Evolutionary conservation across 2,888 invertebrate genomes (phyloP), one percentile per base, ranked within the genome.

Genomic region (Artemia sinica): DNA sequence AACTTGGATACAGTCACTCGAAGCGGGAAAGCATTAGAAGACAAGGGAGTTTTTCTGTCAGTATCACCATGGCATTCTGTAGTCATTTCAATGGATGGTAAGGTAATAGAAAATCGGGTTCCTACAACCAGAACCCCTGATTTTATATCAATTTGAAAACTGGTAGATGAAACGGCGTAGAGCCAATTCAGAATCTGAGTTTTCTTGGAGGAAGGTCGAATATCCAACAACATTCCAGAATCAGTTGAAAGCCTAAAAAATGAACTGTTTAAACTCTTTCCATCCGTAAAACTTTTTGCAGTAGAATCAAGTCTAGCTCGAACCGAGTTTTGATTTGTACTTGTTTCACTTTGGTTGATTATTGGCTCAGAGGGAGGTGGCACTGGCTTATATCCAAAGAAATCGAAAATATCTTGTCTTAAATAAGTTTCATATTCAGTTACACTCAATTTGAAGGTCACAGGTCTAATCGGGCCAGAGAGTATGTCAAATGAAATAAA

Each of bases 111-210:
- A 41, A 41, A 41, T 41, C 41, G 41, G 2, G 41, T 41, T 41
- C 41, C 41, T 41, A 41, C 41, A 41, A 41, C 41, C 41, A 41
- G 3, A 41, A 41, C 41, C 41, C 41, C 41, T 41, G 41, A 6
- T 41, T 41, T 41, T 41, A 58, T 58, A 18, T 58, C 11, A 58
- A 58, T 58, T 18, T 58, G 8, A 28, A 18, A 58, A 28, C 14
- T 28, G 28, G 10, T 18, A 1, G 63, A 58, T 11, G 63, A 58
- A 58, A 58, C 12, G 10, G 28, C 14, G n/a, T 58, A 18, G 2
- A 58, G 63, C 63, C 63, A 58, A 28, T 58, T 58, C 63, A 58
- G 11, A 58, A 58, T 18, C 28, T 28, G 63, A 58, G 28, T 28
- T 28, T 18, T 58, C 8, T n/a, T 58, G 11, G 63, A 28, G 10